Conservation (phyloP, 1,140 invertebrate species). For the Lethrus apterus region DNA sequence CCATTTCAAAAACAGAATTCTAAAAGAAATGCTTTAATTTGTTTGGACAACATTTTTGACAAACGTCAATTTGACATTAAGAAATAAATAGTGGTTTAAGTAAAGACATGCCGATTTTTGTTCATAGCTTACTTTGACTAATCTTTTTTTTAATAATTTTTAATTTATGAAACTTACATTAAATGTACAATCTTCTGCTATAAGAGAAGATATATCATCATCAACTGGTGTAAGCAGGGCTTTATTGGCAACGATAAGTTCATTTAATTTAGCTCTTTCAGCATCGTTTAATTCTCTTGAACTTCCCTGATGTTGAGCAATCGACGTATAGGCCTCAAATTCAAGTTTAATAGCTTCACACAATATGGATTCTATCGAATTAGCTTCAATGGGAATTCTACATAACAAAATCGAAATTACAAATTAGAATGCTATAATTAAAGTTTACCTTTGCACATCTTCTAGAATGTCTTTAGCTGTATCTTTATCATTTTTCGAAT, state of each 20-base stretch:
- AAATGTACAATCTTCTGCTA: slow-evolving; percentile 49
- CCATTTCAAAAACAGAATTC: too few relatives aligned
- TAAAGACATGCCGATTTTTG: too few relatives aligned
- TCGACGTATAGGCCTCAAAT: slow-evolving; percentile 61
- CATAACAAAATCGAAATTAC: slow-evolving; percentile 8
- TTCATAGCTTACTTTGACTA: too few relatives aligned
- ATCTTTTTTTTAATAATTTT: too few relatives aligned
- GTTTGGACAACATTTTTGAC: too few relatives aligned
- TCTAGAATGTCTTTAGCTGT: slow-evolving; percentile 52
- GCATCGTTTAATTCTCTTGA: slow-evolving; percentile 68
- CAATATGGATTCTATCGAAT: slow-evolving; percentile 73
- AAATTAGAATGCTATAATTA: background rate
- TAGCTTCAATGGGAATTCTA: slow-evolving; percentile 40
- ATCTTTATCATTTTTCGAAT: slow-evolving; percentile 12
- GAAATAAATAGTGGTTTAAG: too few relatives aligned
- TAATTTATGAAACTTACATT: slow-evolving; percentile 42
- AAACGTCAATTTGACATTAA: too few relatives aligned
- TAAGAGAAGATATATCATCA: slow-evolving; percentile 48
- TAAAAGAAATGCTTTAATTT: too few relatives aligned
- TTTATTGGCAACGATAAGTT: slow-evolving; percentile 77
- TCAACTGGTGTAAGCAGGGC: slow-evolving; percentile 72
- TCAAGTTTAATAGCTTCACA: slow-evolving; percentile 78
- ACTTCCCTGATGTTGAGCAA: slow-evolving; percentile 51
- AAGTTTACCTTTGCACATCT: slow-evolving; percentile 52
- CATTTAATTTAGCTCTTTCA: slow-evolving; percentile 72